Evolutionary conservation across 2,888 invertebrate genomes (phyloP), one percentile per base, ranked within the genome.

Genomic region (Dorcus parallelipipedus): DNA sequence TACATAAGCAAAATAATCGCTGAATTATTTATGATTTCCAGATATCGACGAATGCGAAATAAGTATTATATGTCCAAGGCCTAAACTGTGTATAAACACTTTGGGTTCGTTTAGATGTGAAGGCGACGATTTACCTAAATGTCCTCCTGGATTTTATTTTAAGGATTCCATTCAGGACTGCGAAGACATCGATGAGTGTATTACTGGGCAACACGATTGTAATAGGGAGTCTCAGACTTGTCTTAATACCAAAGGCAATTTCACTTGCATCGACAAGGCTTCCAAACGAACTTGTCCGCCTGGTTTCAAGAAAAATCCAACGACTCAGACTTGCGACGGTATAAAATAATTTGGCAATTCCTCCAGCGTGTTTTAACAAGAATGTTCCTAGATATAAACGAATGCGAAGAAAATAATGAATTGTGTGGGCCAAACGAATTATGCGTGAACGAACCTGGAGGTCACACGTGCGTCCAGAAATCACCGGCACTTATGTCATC

Each of bases 121-220:
- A 65, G 72, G 69, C 20, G 68, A 69, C 3, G 70, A 72, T 43
- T 55, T 59, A 7, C 68, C 70, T 0, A 64, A 69, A 48, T 79
- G 78, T 63, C 78, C 78, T 2, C 74, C 76, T 14, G 78, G 78
- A 10, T 79, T 77, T 62, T 66, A 69, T 58, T 78, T 67, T 58
- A 78, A 76, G 62, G 66, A 68, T 17, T 68, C 76, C 2, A 76
- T 72, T 26, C 69, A 75, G 65, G 65, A 70, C 47, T 78, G 78
- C 59, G 67, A 73, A 56, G 91, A 91, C 72, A 86, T 90, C 57
- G 87, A 91, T 69, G 91, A 91, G 69, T 91, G 91, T 64, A 78
- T 81, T 0, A 83, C 84, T 63, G 83, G 82, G 0, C 71, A 81
- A 41, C 84, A 89, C 68, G 85, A 85, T 69, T 91, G 90, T 71